These are phyloP conservation scores for Panthera leo DNA, from an alignment of 2,113 vertebrate genomes.

Conservation along the genomic window DNA sequence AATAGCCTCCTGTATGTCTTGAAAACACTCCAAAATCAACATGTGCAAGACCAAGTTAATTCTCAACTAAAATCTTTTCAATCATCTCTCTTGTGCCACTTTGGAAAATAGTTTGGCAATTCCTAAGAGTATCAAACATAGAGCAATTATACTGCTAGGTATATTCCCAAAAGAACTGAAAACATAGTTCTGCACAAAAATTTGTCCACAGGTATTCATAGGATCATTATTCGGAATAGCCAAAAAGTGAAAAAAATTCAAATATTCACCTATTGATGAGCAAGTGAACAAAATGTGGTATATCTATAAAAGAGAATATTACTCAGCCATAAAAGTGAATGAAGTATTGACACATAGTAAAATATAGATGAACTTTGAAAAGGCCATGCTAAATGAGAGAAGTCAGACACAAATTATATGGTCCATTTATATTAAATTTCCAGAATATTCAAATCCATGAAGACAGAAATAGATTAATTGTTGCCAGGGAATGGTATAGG, in stretches of 20 bases:
- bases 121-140: background rate
- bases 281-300: background rate
- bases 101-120: conserved; percentile 11
- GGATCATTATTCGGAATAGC: background rate
- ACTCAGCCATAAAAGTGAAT: background rate
- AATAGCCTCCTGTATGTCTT: background rate
- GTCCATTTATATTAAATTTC: background rate
- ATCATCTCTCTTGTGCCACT: background rate
- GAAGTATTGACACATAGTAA: background rate
- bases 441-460: background rate
- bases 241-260: background rate
- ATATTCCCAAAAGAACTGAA: background rate
- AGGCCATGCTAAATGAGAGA: background rate
- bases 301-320: background rate
- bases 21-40: background rate
- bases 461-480: background rate
- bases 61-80: background rate
- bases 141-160: background rate
- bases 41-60: background rate
- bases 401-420: background rate
- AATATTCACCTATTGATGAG: background rate
- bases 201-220: background rate
- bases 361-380: background rate
- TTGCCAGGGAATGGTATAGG: background rate
- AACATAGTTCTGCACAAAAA: background rate